Evolutionary conservation across 2,113 vertebrate genomes (phyloP).

Genomic region (Oxyruncus cristatus): DNA sequence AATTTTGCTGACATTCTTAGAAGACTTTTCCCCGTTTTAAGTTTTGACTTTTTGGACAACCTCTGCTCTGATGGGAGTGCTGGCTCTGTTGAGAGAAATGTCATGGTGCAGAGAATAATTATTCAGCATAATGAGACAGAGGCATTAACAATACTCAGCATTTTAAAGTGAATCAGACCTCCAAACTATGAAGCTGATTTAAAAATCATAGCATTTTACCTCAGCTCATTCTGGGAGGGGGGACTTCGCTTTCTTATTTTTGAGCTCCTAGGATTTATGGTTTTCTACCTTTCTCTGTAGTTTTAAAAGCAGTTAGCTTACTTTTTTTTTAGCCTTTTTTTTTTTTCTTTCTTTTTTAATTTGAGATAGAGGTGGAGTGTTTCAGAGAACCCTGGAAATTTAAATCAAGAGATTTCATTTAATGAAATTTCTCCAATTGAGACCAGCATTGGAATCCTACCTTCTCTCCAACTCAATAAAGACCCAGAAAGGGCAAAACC

Average conservation of each 20-base stretch:
- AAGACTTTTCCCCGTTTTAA: background rate
- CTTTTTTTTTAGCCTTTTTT: background rate
- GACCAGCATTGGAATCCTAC: background rate
- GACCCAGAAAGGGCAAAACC: background rate
- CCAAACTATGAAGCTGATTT: background rate
- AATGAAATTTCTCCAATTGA: background rate
- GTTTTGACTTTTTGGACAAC: background rate
- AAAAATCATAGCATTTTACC: background rate
- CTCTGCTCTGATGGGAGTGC: background rate
- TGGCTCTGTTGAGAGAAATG: background rate
- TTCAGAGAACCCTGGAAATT: background rate
- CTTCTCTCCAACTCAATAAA: background rate
- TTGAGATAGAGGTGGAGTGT: background rate
- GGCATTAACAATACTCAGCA: background rate
- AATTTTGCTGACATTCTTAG: background rate
- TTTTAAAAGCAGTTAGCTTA: background rate
- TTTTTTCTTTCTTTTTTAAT: background rate
- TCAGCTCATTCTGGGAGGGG: background rate
- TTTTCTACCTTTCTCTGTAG: background rate
- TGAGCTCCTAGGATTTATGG: background rate
- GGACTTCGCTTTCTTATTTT: background rate
- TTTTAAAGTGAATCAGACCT: background rate
- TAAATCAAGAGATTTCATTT: background rate
- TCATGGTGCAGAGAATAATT: background rate
- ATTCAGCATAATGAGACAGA: background rate